These are phyloP conservation scores for Octodonta nipae DNA, from an alignment of 2,888 invertebrate species.

Conservation along the genomic window DNA sequence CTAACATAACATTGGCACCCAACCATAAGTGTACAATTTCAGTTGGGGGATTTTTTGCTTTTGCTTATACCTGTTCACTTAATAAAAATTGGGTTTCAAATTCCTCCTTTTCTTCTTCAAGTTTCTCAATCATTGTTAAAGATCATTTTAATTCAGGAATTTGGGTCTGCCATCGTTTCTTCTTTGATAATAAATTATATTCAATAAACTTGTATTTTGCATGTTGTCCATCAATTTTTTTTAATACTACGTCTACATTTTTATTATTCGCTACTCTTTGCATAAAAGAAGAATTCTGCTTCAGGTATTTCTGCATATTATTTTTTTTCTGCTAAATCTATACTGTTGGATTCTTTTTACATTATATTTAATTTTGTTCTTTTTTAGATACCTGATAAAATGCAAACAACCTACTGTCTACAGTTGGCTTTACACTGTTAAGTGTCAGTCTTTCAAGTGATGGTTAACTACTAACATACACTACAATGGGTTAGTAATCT, in stretches of 20 bases:
- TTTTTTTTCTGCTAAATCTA: slow-evolving; percentile 34
- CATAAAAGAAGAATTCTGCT: slow-evolving; percentile 85
- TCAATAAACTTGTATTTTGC: slow-evolving; percentile 97
- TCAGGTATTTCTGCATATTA: slow-evolving; percentile 78
- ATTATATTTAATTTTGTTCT: too few species aligned
- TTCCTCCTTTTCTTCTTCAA: slow-evolving; percentile 67
- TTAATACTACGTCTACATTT: slow-evolving; percentile 73
- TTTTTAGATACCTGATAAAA: too few species aligned
- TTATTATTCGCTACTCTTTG: slow-evolving; percentile 64
- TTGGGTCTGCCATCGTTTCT: slow-evolving; percentile 74
- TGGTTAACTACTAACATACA: too few species aligned
- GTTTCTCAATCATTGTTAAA: slow-evolving; percentile 78
- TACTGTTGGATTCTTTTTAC: not conserved
- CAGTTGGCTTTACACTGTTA: too few species aligned
- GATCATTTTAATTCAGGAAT: slow-evolving; percentile 90
- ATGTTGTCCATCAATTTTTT: slow-evolving; percentile 81
- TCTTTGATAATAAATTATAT: slow-evolving; percentile 74
- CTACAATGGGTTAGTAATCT: too few species aligned
- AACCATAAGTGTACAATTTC: slow-evolving; percentile 76
- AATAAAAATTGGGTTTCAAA: slow-evolving; percentile 81
- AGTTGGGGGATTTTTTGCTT: slow-evolving; percentile 78
- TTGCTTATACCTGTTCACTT: slow-evolving; percentile 70
- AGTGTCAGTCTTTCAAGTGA: too few species aligned
- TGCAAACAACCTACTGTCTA: too few species aligned
- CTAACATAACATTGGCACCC: slow-evolving; percentile 92